These are phyloP conservation scores for Microcebus murinus DNA, from an alignment of 2,113 vertebrate genomes.

Conservation along the genomic window DNA sequence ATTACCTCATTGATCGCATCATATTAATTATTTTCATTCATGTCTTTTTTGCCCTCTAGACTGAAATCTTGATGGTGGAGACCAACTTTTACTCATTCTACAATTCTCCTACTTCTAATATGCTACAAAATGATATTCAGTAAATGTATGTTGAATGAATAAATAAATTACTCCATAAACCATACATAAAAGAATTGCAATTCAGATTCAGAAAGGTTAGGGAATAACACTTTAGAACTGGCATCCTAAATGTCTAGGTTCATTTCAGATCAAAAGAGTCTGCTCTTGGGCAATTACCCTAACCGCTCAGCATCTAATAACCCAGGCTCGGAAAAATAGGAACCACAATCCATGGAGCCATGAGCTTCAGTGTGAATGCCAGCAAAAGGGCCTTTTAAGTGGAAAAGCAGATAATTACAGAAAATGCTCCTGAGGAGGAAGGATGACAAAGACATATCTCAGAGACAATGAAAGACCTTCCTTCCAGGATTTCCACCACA, in stretches of 20 bases:
- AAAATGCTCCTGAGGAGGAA: conserved; percentile 51
- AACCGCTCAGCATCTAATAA: conserved; percentile 29
- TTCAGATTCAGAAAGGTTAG: conserved; percentile 12
- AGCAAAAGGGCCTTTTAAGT: conserved; percentile 46
- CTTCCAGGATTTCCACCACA: not conserved
- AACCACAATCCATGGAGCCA: not conserved
- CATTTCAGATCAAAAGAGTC: conserved; percentile 52
- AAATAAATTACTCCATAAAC: not conserved
- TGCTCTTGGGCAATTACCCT: conserved; percentile 42
- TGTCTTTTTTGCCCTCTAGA: not conserved
- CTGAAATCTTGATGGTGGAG: not conserved
- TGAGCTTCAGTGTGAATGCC: conserved; percentile 36
- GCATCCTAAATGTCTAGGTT: conserved; percentile 13
- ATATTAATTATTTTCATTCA: not conserved
- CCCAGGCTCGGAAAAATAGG: conserved; percentile 10
- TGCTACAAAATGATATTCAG: not conserved
- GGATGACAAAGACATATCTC: conserved; percentile 27
- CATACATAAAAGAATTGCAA: not conserved
- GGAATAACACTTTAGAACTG: not conserved
- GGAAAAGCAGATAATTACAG: conserved; percentile 56
- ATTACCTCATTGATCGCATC: not conserved
- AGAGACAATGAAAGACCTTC: conserved; percentile 10
- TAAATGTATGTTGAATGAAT: not conserved
- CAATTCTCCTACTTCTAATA: not conserved
- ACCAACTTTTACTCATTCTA: not conserved